These are phyloP conservation scores for Muricea muricata DNA, from an alignment of 92 coral and sea anemone species.

Conservation along the genomic window DNA sequence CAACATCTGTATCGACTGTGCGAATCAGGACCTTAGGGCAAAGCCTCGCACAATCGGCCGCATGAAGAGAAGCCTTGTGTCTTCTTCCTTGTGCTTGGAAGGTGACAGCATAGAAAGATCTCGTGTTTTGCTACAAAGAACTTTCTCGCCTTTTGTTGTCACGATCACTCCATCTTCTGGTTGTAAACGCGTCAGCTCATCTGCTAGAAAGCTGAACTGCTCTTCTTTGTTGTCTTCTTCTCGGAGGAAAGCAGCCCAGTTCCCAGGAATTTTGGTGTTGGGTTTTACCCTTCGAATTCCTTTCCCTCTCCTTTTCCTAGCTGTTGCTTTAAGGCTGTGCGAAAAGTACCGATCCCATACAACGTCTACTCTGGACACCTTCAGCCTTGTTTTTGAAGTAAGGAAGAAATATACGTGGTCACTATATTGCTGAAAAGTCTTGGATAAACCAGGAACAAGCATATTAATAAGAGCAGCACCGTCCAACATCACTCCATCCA, in stretches of 20 bases:
- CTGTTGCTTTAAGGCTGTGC: conserved; percentile 39
- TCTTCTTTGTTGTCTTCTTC: conserved; percentile 38
- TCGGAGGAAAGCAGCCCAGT: conserved; percentile 31
- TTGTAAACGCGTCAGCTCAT: neutral
- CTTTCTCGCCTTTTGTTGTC: conserved; percentile 6
- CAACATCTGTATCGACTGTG: conserved; percentile 70
- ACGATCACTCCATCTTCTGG: neutral
- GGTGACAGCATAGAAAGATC: conserved; percentile 11
- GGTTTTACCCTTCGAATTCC: conserved; percentile 53
- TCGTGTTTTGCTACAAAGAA: neutral
- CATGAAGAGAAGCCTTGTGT: conserved; percentile 66
- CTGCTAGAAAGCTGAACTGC: conserved; percentile 19
- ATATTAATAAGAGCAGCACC: no score
- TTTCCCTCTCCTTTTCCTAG: conserved; percentile 59
- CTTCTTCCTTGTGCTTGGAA: conserved; percentile 44
- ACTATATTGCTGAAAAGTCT: no score
- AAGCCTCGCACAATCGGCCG: conserved; percentile 37
- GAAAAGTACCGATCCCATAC: neutral
- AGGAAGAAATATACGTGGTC: no score
- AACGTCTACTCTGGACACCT: neutral
- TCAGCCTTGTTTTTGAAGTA: no score
- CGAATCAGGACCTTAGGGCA: conserved; percentile 31
- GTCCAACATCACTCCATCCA: no score
- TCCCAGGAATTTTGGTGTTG: conserved; percentile 21
- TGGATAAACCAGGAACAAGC: no score